phyloP scores from a whole-genome alignment of 2,797 vertebrate species.

The Eulemur albifrons region DNA sequence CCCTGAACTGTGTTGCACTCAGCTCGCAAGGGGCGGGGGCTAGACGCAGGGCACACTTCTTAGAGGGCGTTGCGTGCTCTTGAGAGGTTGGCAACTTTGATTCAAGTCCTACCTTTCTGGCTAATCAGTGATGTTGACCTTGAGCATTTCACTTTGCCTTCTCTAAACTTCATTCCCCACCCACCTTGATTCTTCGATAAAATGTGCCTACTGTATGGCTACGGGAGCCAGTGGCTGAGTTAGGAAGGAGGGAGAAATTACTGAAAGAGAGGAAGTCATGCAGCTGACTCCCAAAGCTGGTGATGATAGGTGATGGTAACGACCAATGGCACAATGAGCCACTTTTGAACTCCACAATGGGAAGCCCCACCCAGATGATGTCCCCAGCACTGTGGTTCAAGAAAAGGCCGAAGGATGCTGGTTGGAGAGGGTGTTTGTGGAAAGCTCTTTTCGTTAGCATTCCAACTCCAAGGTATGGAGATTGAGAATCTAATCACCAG shows the following conservation, averaged over 20 bases:
- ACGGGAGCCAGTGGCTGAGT: not conserved
- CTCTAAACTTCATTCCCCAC: not conserved
- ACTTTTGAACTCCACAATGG: not conserved
- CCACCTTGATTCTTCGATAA: not conserved
- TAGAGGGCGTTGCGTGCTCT: fast-evolving
- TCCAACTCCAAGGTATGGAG: not conserved
- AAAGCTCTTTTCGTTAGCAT: not conserved
- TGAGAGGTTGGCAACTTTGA: not conserved
- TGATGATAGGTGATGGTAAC: not conserved
- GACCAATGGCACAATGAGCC: not conserved
- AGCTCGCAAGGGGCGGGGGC: fast-evolving
- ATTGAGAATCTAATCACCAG: not conserved
- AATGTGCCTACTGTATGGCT: not conserved
- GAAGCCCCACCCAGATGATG: not conserved
- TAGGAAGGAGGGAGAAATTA: not conserved
- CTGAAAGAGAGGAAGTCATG: not conserved
- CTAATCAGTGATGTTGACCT: not conserved
- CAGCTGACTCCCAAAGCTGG: not conserved
- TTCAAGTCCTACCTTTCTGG: not conserved
- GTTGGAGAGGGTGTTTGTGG: not conserved
- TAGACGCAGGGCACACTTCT: not conserved
- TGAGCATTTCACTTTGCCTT: not conserved
- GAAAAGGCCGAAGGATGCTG: not conserved
- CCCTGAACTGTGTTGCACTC: not conserved
- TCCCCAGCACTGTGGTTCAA: not conserved